Conservation (phyloP, 53 echinoderm and acorn worm species). For the Patiria pectinifera region DNA sequence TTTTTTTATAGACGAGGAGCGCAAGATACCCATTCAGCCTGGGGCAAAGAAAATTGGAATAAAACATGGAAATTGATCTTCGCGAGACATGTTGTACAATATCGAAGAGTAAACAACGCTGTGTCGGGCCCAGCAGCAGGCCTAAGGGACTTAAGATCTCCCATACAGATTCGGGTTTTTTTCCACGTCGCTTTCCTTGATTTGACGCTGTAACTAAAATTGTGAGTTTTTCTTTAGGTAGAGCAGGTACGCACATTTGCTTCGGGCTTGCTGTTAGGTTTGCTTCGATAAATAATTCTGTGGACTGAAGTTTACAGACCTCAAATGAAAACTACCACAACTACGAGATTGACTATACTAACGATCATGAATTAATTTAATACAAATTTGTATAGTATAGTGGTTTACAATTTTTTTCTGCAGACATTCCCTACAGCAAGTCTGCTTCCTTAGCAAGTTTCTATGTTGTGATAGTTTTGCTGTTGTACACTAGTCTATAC, state of each 20-base stretch:
- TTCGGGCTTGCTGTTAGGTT: background rate
- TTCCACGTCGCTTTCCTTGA: background rate
- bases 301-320: background rate
- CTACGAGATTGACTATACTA: background rate
- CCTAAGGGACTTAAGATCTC: background rate
- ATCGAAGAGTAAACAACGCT: conserved; percentile 30
- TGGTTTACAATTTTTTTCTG: no score
- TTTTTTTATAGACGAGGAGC: background rate
- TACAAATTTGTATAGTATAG: no score
- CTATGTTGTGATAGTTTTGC: no score
- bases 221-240: background rate
- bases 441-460: no score
- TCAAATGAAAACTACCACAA: background rate
- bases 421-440: no score
- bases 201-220: conserved; percentile 29
- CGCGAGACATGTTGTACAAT: conserved; percentile 34
- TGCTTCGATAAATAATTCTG: no score
- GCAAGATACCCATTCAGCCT: conserved; percentile 21
- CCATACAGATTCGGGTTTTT: background rate
- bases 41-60: conserved; percentile 3
- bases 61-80: conserved; percentile 47
- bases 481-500: no score
- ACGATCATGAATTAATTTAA: no score
- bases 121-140: background rate
- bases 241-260: background rate